Percentiles rank a stretch among this genome's conserved stretches.
Evolutionary conservation across 2,888 invertebrate genomes (phyloP).

Genomic region (Trissoscelio sp.): DNA sequence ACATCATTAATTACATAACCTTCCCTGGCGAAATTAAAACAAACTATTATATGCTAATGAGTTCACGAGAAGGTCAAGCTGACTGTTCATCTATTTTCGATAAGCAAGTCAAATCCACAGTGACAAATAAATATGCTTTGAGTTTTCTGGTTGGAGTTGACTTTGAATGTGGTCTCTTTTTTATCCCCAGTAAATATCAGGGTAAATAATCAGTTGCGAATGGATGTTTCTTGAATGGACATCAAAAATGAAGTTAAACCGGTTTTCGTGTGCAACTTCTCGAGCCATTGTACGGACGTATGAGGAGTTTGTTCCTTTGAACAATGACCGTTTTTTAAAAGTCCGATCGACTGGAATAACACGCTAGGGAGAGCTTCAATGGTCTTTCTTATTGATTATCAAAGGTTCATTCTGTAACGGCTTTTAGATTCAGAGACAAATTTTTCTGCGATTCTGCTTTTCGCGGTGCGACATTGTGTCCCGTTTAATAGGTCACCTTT

Average conservation of each 20-base stretch:
- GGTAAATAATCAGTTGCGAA: conserved; percentile 5
- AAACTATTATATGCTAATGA: conserved; percentile 24
- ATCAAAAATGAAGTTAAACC: conserved; percentile 17
- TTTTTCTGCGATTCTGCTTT: conserved; percentile 32
- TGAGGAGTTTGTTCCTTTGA: conserved; percentile 2
- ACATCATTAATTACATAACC: not conserved
- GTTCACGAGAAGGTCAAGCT: conserved; percentile 20
- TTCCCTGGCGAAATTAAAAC: conserved; percentile 11
- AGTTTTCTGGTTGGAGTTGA: not conserved
- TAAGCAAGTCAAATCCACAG: conserved; percentile 1
- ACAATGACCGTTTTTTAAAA: not conserved
- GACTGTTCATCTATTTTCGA: conserved; percentile 9
- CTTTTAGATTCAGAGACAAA: conserved; percentile 11
- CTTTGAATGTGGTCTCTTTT: conserved; percentile 1
- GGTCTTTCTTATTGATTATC: conserved; percentile 12
- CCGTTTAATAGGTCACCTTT: conserved; percentile 31
- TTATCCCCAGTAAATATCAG: not conserved
- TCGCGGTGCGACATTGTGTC: conserved; percentile 27
- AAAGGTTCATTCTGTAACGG: conserved; percentile 6
- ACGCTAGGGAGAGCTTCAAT: conserved; percentile 6
- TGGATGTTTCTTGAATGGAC: not conserved
- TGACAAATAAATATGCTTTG: too few species aligned
- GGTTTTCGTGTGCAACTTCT: conserved; percentile 6
- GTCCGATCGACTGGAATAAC: conserved; percentile 19
- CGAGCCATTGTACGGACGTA: not conserved